These are phyloP conservation scores for Artemia sinica DNA, from an alignment of 2,888 invertebrate species.

Conservation along the genomic window DNA sequence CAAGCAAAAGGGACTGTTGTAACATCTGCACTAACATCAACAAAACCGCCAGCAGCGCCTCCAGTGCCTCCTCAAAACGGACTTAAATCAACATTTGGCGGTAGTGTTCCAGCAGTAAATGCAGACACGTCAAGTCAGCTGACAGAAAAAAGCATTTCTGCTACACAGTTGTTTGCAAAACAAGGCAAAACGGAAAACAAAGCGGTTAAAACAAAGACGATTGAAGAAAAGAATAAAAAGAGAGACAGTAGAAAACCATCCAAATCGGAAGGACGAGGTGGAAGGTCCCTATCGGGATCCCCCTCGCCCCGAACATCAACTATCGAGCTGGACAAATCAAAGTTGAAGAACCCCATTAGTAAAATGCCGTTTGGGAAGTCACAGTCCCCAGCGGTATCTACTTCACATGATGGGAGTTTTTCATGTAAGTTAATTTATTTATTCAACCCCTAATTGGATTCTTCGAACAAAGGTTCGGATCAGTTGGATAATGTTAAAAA, in stretches of 20 bases:
- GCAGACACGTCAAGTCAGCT: not conserved
- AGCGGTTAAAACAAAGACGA: not conserved
- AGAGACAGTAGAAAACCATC: not conserved
- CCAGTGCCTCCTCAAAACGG: not conserved
- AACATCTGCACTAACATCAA: not conserved
- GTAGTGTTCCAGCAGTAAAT: slow-evolving; percentile 7
- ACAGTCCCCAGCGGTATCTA: not conserved
- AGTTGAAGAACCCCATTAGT: slow-evolving; percentile 10
- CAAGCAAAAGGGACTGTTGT: not conserved
- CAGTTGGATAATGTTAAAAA: too few species aligned
- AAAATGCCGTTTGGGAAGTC: slow-evolving; percentile 13
- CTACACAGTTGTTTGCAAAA: not conserved
- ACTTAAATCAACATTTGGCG: not conserved
- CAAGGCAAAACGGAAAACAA: not conserved
- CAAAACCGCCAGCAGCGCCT: not conserved
- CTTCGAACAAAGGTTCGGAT: too few species aligned
- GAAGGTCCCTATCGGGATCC: not conserved
- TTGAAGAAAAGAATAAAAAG: not conserved
- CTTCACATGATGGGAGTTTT: slow-evolving; percentile 11
- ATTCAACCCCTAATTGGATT: too few species aligned
- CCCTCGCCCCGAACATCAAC: slow-evolving; percentile 1
- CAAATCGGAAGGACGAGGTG: slow-evolving; percentile 6
- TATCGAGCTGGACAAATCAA: not conserved
- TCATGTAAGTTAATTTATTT: not conserved
- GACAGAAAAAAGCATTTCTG: not conserved